Conservation (phyloP, 2,888 invertebrate species). For the Apomyelois bistriatella region DNA sequence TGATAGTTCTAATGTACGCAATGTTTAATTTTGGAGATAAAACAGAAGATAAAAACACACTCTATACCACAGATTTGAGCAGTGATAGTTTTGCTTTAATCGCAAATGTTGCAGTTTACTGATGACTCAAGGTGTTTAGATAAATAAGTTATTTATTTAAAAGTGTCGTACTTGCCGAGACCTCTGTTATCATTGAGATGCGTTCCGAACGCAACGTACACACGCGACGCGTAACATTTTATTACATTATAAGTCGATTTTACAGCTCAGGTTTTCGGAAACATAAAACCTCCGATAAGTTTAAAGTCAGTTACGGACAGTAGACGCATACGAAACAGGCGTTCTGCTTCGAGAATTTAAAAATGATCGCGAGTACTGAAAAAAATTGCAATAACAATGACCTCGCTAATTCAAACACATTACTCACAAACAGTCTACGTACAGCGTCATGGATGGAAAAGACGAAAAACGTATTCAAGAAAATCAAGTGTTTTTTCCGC, state of each 20-base stretch:
- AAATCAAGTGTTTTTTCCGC: constrained; percentile 50
- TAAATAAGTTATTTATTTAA: constrained; percentile 68
- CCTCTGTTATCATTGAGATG: constrained; percentile 74
- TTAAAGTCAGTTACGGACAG: constrained; percentile 36
- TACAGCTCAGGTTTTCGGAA: constrained; percentile 70
- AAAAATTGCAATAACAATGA: constrained; percentile 46
- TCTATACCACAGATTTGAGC: neutral
- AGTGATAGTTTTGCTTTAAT: neutral
- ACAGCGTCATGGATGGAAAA: constrained; percentile 52
- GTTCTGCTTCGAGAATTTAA: constrained; percentile 18
- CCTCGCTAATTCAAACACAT: constrained; percentile 59
- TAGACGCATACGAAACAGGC: constrained; percentile 2
- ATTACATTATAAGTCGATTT: constrained; percentile 66
- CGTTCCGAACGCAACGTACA: constrained; percentile 48
- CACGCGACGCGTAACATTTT: constrained; percentile 62
- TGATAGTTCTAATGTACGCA: neutral
- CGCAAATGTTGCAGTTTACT: neutral
- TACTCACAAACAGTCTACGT: constrained; percentile 46
- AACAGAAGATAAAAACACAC: constrained; percentile 2
- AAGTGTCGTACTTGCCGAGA: constrained; percentile 59
- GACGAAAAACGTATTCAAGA: constrained; percentile 52
- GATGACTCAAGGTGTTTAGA: constrained; percentile 56
- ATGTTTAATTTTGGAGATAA: constrained; percentile 6
- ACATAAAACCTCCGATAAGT: constrained; percentile 60
- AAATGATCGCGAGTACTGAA: constrained; percentile 55